A percentile compares a stretch with the other conserved stretches of the same genome.
Evolutionary conservation across 2,888 invertebrate species (phyloP).

Genomic region (Osmoderma eremita): DNA sequence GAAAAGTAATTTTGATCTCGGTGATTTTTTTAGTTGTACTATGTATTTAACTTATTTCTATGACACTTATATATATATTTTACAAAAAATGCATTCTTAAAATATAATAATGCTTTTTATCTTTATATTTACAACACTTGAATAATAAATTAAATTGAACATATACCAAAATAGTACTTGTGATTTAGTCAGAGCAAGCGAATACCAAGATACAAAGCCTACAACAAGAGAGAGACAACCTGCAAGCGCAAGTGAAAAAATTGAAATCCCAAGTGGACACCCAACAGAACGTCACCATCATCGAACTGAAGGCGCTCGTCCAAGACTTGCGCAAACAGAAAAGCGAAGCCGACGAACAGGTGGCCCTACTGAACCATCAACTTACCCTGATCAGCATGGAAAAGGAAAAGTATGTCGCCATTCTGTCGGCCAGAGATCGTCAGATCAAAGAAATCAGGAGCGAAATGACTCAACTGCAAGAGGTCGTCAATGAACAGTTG

Average conservation of each 20-base stretch:
- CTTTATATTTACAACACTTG: too few relatives aligned
- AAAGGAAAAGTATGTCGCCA: slow-evolving; percentile 60
- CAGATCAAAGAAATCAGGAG: slow-evolving; percentile 60
- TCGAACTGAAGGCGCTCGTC: slow-evolving; percentile 54
- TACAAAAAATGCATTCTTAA: too few relatives aligned
- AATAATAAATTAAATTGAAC: too few relatives aligned
- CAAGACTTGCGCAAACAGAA: slow-evolving; percentile 57
- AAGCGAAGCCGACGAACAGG: slow-evolving; percentile 54
- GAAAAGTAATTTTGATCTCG: too few relatives aligned
- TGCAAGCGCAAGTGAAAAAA: slow-evolving; percentile 50
- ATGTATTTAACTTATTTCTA: too few relatives aligned
- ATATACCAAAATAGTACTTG: neutral
- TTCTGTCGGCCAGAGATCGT: slow-evolving; percentile 59
- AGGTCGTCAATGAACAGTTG: slow-evolving; percentile 60
- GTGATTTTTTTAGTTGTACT: too few relatives aligned
- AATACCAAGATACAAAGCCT: slow-evolving; percentile 46
- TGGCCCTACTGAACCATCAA: slow-evolving; percentile 55
- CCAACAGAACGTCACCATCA: slow-evolving; percentile 47
- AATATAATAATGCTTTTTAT: too few relatives aligned
- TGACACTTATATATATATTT: too few relatives aligned
- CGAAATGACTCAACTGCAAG: slow-evolving; percentile 61
- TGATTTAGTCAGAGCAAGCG: slow-evolving; percentile 48
- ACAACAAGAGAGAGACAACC: slow-evolving; percentile 45
- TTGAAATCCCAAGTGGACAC: slow-evolving; percentile 51
- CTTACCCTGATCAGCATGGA: slow-evolving; percentile 58